A percentile compares a stretch with the other conserved stretches of the same genome.
Conservation (phyloP, 2,888 invertebrate species). For the Cantharis rustica region DNA sequence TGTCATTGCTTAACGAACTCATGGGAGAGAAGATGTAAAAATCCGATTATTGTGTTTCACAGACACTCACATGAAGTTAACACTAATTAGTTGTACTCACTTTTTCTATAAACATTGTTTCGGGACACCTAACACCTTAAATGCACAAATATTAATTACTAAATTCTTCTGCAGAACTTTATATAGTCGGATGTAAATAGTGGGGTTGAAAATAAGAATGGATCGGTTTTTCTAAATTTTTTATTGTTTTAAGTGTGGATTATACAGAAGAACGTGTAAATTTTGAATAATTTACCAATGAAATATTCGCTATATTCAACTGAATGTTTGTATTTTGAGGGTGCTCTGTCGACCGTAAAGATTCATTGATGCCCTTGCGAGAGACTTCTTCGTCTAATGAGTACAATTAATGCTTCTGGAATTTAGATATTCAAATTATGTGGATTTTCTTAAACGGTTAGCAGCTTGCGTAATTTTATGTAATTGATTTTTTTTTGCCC, state of each 20-base stretch:
- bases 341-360: conserved; percentile 52
- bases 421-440: conserved; percentile 23
- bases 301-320: conserved; percentile 35
- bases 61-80: background rate
- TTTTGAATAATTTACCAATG: conserved; percentile 37
- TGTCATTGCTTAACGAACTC: background rate
- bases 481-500: background rate
- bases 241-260: conserved; percentile 45
- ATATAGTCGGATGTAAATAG: conserved; percentile 33
- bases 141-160: conserved; percentile 25
- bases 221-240: conserved; percentile 38
- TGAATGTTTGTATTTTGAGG: conserved; percentile 44
- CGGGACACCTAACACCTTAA: background rate
- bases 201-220: conserved; percentile 35
- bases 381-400: conserved; percentile 46
- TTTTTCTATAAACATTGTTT: background rate
- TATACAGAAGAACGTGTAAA: conserved; percentile 35
- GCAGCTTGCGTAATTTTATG: background rate
- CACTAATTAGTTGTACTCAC: background rate
- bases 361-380: conserved; percentile 53
- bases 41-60: background rate
- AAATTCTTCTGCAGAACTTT: conserved; percentile 28
- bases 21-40: background rate
- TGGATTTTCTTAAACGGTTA: background rate
- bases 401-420: conserved; percentile 43